phyloP scores from a whole-genome alignment of 2,113 vertebrate species.

The Varanus komodoensis region DNA sequence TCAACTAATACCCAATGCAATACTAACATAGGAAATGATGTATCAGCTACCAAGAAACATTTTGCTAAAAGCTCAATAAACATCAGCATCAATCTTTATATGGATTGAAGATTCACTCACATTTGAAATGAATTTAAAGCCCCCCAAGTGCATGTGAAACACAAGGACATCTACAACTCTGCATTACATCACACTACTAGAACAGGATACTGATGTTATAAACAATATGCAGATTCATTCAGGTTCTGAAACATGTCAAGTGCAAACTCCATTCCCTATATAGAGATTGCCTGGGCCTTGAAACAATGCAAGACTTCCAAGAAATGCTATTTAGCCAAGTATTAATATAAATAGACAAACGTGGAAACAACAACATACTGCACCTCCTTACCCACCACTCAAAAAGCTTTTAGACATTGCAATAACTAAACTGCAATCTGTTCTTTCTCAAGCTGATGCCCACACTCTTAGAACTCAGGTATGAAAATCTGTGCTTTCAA shows the following conservation, averaged over 20 bases:
- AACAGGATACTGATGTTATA: not conserved
- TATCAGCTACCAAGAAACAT: not conserved
- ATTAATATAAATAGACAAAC: not conserved
- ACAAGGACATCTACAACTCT: not conserved
- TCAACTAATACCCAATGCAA: not conserved
- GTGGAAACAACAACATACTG: not conserved
- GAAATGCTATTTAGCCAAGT: not conserved
- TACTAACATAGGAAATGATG: not conserved
- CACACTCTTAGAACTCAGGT: not conserved
- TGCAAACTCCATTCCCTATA: not conserved
- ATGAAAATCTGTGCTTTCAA: not conserved
- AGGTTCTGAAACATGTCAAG: not conserved
- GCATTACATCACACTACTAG: not conserved
- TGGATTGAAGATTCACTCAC: not conserved
- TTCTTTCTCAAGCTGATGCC: slow-evolving; percentile 4
- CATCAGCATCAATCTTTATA: not conserved
- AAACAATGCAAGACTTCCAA: not conserved
- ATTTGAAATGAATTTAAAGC: not conserved
- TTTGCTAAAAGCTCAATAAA: not conserved
- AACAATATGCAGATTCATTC: slow-evolving; percentile 22
- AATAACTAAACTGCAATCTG: not conserved
- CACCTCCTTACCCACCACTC: not conserved
- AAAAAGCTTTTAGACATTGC: not conserved
- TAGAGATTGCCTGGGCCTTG: not conserved
- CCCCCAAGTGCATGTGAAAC: not conserved